These are phyloP conservation scores for Falco rusticolus DNA, from an alignment of 2,797 vertebrate species.

Conservation along the genomic window DNA sequence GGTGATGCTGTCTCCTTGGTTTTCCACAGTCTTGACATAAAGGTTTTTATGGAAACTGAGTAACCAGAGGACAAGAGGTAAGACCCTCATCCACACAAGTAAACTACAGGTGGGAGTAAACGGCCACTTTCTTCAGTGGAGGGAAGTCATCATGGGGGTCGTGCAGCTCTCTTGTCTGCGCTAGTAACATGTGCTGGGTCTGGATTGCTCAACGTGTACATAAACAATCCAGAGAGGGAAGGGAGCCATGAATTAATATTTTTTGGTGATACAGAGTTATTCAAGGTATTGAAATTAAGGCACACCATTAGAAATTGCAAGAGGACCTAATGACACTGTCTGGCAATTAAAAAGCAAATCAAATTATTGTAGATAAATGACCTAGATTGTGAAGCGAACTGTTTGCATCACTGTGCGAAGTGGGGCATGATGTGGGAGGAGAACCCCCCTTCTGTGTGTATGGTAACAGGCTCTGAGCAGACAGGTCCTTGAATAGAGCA, in stretches of 20 bases:
- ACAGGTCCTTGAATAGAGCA: neutral
- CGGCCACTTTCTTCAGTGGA: neutral
- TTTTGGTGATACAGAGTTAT: neutral
- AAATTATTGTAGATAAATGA: neutral
- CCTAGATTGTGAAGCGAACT: neutral
- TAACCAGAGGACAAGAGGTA: neutral
- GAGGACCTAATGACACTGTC: neutral
- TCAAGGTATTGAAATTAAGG: neutral
- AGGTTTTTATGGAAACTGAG: neutral
- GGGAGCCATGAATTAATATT: neutral
- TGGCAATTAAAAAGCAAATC: neutral
- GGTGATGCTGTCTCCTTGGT: neutral
- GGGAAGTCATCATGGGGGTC: neutral
- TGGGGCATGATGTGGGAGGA: accelerated
- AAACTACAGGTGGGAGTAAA: neutral
- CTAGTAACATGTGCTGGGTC: neutral
- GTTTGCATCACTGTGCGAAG: neutral
- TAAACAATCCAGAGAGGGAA: neutral
- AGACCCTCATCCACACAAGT: neutral
- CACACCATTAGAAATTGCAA: neutral
- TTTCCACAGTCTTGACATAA: neutral
- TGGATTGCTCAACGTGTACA: neutral
- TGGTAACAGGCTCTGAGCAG: neutral
- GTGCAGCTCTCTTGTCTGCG: neutral
- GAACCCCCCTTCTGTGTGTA: accelerated